Evolutionary conservation across 2,888 invertebrate species (phyloP).

Genomic region (Clistopyga incitator): DNA sequence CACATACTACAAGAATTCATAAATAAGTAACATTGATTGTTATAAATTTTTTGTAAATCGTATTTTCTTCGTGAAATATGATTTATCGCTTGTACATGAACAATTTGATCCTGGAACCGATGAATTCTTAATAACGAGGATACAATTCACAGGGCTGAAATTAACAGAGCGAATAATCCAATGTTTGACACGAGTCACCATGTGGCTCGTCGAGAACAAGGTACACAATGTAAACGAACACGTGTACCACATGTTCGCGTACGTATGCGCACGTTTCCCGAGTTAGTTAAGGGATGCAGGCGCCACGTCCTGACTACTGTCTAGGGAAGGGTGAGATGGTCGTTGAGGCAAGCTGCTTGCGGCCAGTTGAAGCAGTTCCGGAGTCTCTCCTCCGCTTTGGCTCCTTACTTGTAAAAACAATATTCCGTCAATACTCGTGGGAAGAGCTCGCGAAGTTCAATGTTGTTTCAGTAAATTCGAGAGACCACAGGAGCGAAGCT

Average conservation of each 20-base stretch:
- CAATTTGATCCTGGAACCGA: neutral
- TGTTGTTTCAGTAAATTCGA: conserved; percentile 70
- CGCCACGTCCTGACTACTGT: conserved; percentile 44
- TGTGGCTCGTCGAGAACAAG: conserved; percentile 58
- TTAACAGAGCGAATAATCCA: conserved; percentile 42
- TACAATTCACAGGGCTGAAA: neutral
- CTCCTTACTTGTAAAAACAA: conserved; percentile 74
- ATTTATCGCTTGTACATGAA: neutral
- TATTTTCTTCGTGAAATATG: no score
- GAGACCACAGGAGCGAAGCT: conserved; percentile 17
- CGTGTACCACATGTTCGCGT: conserved; percentile 59
- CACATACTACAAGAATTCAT: neutral
- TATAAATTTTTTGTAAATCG: no score
- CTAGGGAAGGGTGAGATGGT: conserved; percentile 6
- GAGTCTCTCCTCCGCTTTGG: conserved; percentile 35
- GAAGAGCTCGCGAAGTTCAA: conserved; percentile 64
- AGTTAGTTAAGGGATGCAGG: conserved; percentile 63
- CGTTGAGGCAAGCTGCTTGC: conserved; percentile 41
- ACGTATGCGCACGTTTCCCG: conserved; percentile 62
- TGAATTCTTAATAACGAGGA: neutral
- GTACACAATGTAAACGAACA: conserved; percentile 60
- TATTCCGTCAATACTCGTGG: conserved; percentile 71
- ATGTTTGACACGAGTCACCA: conserved; percentile 50
- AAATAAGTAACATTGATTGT: neutral
- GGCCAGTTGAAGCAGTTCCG: conserved; percentile 41